Evolutionary conservation across 2,797 vertebrate species (phyloP).

Genomic region (Typhlichthys eigenmanni): DNA sequence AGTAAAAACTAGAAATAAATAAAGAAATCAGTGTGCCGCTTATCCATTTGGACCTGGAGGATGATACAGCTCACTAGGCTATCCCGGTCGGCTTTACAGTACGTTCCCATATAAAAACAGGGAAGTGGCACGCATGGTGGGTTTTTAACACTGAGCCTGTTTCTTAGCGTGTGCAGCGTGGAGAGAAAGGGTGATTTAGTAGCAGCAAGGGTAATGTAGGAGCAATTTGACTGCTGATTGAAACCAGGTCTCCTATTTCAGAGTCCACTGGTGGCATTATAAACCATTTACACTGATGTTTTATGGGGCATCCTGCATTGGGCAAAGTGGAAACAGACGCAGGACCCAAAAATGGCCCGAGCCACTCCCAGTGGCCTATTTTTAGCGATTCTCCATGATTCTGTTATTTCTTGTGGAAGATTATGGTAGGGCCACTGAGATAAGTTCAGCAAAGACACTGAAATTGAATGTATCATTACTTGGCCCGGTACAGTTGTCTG

Average conservation of each 20-base stretch:
- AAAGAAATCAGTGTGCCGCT: conserved; percentile 8
- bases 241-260: conserved; percentile 80
- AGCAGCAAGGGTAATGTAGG: conserved; percentile 72
- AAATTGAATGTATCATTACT: conserved; percentile 68
- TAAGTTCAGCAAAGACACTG: conserved; percentile 54
- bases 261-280: conserved; percentile 80
- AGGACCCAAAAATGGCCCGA: conserved; percentile 49
- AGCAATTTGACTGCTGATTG: conserved; percentile 84
- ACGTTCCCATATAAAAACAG: conserved; percentile 40
- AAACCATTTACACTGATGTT: conserved; percentile 79
- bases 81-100: conserved; percentile 46
- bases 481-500: conserved; percentile 48
- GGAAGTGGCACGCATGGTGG: conserved; percentile 50
- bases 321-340: conserved; percentile 77
- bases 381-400: conserved; percentile 45
- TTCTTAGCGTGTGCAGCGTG: conserved; percentile 59
- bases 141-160: conserved; percentile 67
- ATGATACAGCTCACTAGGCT: conserved; percentile 20
- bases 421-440: conserved; percentile 39
- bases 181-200: conserved; percentile 68
- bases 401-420: conserved; percentile 22
- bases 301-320: conserved; percentile 72
- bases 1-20: background rate
- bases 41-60: conserved; percentile 39
- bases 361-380: conserved; percentile 40